Percentiles rank a stretch among this genome's conserved stretches.
Evolutionary conservation across 2,888 invertebrate species (phyloP).

Genomic region (Copidosoma aretas): DNA sequence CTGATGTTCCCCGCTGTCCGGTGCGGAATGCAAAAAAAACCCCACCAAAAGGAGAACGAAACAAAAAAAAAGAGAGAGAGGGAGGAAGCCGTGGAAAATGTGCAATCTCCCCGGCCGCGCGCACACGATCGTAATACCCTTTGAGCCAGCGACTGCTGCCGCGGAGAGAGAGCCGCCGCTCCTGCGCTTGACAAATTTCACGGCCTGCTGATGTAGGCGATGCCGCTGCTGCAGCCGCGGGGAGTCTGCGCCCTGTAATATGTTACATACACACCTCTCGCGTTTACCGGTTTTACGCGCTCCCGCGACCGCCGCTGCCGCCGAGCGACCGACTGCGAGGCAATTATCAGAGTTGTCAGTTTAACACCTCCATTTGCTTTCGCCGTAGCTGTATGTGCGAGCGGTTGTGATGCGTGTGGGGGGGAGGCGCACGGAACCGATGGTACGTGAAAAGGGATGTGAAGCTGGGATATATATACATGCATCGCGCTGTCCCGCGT

Average conservation of each 20-base stretch:
- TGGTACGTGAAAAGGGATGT: conserved; percentile 44
- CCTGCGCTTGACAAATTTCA: conserved; percentile 47
- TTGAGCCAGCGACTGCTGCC: neutral
- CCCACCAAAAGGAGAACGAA: neutral
- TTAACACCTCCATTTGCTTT: conserved; percentile 56
- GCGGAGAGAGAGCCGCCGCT: conserved; percentile 14
- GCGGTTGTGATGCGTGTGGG: conserved; percentile 51
- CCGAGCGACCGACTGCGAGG: conserved; percentile 48
- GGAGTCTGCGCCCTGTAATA: conserved; percentile 43
- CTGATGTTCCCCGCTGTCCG: neutral
- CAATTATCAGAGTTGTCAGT: conserved; percentile 60
- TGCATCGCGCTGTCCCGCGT: neutral
- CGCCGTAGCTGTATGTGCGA: conserved; percentile 34
- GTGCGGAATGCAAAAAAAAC: neutral
- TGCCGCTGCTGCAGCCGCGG: neutral
- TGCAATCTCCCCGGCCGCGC: neutral
- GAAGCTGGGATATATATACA: conserved; percentile 2
- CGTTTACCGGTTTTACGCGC: conserved; percentile 55
- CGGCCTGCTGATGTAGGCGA: conserved; percentile 35
- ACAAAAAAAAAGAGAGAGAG: conserved; percentile 12
- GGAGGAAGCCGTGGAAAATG: conserved; percentile 1
- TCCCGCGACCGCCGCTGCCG: neutral
- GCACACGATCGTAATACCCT: conserved; percentile 1
- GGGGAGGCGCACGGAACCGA: conserved; percentile 40
- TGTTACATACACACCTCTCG: conserved; percentile 46